These are phyloP conservation scores for Daboia siamensis DNA, from an alignment of 2,113 vertebrate species.

Conservation along the genomic window DNA sequence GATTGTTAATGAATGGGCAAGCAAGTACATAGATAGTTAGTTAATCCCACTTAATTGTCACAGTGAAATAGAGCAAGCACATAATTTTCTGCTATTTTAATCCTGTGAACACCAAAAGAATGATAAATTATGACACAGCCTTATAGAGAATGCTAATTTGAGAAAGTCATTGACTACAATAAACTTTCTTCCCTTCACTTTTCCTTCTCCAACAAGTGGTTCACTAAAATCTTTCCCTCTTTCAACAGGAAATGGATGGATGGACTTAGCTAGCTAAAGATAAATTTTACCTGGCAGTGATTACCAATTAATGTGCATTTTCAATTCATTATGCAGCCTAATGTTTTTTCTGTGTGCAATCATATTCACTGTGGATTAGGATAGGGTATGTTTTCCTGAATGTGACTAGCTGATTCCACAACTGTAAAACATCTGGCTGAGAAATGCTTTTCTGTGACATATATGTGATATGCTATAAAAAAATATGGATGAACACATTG, in stretches of 20 bases:
- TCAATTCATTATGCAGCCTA: slow-evolving; percentile 15
- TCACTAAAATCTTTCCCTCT: slow-evolving; percentile 31
- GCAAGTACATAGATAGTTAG: slow-evolving; percentile 58
- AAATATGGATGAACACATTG: not conserved
- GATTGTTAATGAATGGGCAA: slow-evolving; percentile 57
- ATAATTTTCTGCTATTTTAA: slow-evolving; percentile 61
- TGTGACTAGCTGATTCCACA: not conserved
- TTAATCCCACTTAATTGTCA: slow-evolving; percentile 55
- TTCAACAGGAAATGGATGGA: slow-evolving; percentile 31
- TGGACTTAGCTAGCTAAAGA: not conserved
- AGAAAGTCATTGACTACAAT: slow-evolving; percentile 38
- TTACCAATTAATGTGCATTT: slow-evolving; percentile 38
- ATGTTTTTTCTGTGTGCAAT: slow-evolving; percentile 41
- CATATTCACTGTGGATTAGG: not conserved
- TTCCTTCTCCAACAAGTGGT: slow-evolving; percentile 31
- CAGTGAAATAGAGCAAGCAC: slow-evolving; percentile 49
- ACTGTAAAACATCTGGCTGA: slow-evolving; percentile 31
- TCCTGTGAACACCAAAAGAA: slow-evolving; percentile 48
- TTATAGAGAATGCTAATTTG: slow-evolving; percentile 15
- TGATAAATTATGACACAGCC: slow-evolving; percentile 44
- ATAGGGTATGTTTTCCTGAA: slow-evolving; percentile 37
- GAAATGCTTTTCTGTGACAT: accelerated
- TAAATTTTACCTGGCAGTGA: slow-evolving; percentile 44
- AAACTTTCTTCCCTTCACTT: slow-evolving; percentile 4
- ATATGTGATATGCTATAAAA: not conserved